Evolutionary conservation across 2,113 vertebrate genomes (phyloP), one percentile per base, ranked within the genome.

Genomic region (Eira barbara): DNA sequence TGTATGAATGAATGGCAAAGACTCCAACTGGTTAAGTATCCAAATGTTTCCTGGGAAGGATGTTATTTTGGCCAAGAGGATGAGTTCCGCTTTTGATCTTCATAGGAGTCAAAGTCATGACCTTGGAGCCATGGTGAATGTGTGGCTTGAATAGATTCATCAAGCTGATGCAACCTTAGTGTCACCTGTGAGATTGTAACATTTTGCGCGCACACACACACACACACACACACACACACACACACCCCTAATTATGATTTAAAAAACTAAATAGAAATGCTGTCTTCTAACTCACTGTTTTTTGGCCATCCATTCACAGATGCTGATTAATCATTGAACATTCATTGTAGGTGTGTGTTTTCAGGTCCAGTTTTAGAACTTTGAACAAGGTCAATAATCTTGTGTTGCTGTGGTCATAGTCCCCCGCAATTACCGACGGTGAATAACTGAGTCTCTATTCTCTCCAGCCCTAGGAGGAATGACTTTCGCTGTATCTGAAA

Each of bases 301-400:
- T 81, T 67, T 20, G 65, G 69, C 47, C 31, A 36, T 83, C 63
- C 11, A 52, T 31, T 86, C 69, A 79, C 71, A 80, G 69, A n/a
- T 84, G 21, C 45, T 84, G 89, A 88, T 93, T 96, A 88, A 74
- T 91, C 47, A 87, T 80, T 94, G 39, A 93, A 71, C 47, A 21
- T 45, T 74, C 55, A 42, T 80, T 94, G 12, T 45, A 57, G 31
- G 29, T 47, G 34, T 91, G 45, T 65, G 57, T 83, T 91, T 85
- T 74, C 85, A 83, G 34, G 36, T 94, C n/a, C 57, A 29, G 45
- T 49, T 87, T 89, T 78, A 59, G 91, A 93, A 97, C 92, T 93
- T 55, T 84, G 94, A 91, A 88, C 81, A 74, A 73, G 76, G 83
- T 92, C 65, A 81, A 13, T 39, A 76, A 55, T 31, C 31, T 6